phyloP scores from a whole-genome alignment of 1,140 invertebrate species.

The Thaumatotibia leucotreta region DNA sequence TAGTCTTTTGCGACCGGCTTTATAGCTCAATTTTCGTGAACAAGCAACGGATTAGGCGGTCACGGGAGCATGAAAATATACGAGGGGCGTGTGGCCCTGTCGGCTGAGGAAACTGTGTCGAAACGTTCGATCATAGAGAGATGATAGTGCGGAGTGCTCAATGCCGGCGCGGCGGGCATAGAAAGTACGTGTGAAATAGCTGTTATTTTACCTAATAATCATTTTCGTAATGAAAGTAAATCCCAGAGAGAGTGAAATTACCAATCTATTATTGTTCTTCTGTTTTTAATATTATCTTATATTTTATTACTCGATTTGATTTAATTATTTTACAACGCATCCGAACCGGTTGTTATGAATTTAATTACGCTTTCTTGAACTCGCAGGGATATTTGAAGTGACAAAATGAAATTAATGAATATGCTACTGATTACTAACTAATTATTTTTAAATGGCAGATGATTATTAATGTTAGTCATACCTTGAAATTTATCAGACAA shows the following conservation, averaged over 20 bases:
- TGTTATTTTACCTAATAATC: constrained; percentile 7
- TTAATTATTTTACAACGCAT: not conserved
- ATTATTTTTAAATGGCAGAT: not conserved
- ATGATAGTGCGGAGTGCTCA: constrained; percentile 17
- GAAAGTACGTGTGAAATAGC: constrained; percentile 25
- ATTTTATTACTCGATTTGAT: not conserved
- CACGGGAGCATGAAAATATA: constrained; percentile 50
- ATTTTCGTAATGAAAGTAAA: constrained; percentile 6
- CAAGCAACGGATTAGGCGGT: constrained; percentile 32
- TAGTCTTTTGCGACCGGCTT: constrained; percentile 41
- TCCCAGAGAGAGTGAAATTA: not conserved
- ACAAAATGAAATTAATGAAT: not conserved
- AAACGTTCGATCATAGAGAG: constrained; percentile 31
- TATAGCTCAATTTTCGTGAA: constrained; percentile 37
- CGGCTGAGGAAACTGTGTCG: constrained; percentile 32
- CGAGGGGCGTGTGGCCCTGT: constrained; percentile 26
- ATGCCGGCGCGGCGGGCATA: constrained; percentile 13
- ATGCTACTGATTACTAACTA: no score
- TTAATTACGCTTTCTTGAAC: not conserved
- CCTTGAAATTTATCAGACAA: not conserved
- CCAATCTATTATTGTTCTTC: not conserved
- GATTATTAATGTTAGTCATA: not conserved
- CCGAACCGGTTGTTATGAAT: not conserved
- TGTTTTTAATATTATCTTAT: not conserved
- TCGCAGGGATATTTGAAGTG: not conserved